Base-by-base conservation (phyloP, 1,140 invertebrate species). In the Drosophila kikkawai region DNA sequence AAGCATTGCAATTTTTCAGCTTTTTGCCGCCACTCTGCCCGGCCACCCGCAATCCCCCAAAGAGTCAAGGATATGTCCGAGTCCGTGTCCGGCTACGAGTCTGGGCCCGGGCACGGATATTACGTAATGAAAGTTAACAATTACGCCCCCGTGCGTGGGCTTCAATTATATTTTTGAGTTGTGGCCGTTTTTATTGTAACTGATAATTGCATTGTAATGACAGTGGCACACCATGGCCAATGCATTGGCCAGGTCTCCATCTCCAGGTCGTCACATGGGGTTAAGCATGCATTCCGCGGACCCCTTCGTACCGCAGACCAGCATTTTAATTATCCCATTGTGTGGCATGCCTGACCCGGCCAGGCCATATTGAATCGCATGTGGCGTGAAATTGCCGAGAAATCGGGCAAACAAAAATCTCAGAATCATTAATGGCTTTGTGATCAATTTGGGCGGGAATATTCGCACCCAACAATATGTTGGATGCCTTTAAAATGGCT, bases 191-290 rank as follows among this genome's bases (percentile, higher is more conserved):
- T 87, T 87, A 87, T 87, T 87, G 77, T 79, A 61, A 63, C 78
- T 88, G 84, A 87, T 87, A 87, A 87, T 87, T 88, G 84, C 77
- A 80, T 78, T 87, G 84, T 88, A 88, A 87, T 87, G 80, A 88
- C 84, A 83, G 65, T 80, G 71, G 71, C 42, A 34, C 56, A 66
- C 55, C 44, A 22, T 26, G 42, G 47, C 41, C 74, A 34, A 12
- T 37, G 17, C 74, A 34, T 15, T 37, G 17, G 26, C 12, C 48
- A 57, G 51, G 36, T 22, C 51, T 12, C 26, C 44, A 59, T 37
- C 58, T 69, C 57, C 69, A 65, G 66, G 64, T 66, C 63, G 50
- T 51, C 69, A 73, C 32, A 73, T 29, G 45, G 67, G 45, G 53
- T 60, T 73, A 71, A 71, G 17, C 65, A 48, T 34, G n/a, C 39